Base-by-base conservation (phyloP, 2,888 invertebrate species). In the Aproaerema taeniolella region DNA sequence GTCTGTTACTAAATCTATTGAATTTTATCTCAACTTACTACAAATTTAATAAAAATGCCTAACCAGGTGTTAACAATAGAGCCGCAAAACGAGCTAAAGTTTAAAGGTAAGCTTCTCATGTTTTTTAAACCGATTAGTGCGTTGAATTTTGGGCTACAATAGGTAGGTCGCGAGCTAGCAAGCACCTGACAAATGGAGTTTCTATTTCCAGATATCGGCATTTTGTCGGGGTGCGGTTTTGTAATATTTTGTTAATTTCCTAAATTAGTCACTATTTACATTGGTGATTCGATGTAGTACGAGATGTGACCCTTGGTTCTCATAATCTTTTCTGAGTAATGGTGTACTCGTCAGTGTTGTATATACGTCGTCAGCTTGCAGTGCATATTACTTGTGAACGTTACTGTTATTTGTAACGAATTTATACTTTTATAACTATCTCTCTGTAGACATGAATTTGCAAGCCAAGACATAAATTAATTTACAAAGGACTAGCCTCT, bases 51-150 rank as follows among this genome's bases (percentile, higher is more conserved):
- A 66, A 83, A 76, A 69, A 86, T 86, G 85, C 91, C 90, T 63
- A 93, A 93, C 77, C 94, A 94, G 80, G 90, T 95, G 76, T 88
- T 96, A 83, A 88, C 89, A 75, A 94, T 96, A 90, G 94, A 95
- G 70, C 96, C 96, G 61, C 91, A 92, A 86, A 90, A 91, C 85
- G 96, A 96, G 88, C 91, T 96, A 66, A 93, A 92, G 89, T 96
- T 96, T 88, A 91, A 91, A 90, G 96, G 96, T 96, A 88, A 91
- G 92, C 83, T 49, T 52, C 57, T 45, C 47, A 56, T 56, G 54
- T 36, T 53, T 47, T 42, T 50, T 56, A 53, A 51, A 46, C 50
- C 49, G 39, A 46, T 47, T 52, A 62, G 57, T 72, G 73, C 76
- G 74, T 72, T 72, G 67, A 65, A 70, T 72, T 68, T 73, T 70